These are phyloP conservation scores for Drosophila quadrilineata DNA, from an alignment of 1,140 invertebrate genomes.

Conservation along the genomic window DNA sequence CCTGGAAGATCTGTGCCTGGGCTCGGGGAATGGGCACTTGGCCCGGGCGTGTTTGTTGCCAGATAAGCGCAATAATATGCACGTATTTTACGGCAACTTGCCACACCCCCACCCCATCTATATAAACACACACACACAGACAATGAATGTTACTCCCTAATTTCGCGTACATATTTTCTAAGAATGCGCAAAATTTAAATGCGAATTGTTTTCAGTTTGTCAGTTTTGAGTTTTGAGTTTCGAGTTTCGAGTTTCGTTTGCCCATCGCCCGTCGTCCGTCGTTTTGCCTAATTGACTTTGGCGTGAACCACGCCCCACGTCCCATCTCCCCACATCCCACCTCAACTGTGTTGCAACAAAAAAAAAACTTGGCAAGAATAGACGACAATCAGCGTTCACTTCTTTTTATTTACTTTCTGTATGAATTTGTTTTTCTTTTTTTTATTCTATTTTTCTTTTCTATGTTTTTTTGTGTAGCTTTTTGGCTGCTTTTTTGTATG, in stretches of 20 bases:
- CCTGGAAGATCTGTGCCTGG: slow-evolving; percentile 12
- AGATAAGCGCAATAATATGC: slow-evolving; percentile 78
- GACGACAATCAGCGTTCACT: slow-evolving; percentile 70
- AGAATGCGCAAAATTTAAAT: slow-evolving; percentile 77
- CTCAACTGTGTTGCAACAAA: slow-evolving; percentile 10
- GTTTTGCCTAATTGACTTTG: slow-evolving; percentile 77
- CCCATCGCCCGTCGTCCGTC: no score
- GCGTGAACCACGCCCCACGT: slow-evolving; percentile 27
- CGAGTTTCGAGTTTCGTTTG: no score
- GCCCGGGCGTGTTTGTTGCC: slow-evolving; percentile 67
- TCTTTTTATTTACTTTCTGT: no score
- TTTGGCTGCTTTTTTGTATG: slow-evolving; percentile 61
- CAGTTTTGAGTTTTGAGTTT: no score
- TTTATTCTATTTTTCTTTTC: slow-evolving; percentile 44
- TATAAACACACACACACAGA: no score
- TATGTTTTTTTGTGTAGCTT: slow-evolving; percentile 50
- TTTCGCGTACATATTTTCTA: slow-evolving; percentile 43
- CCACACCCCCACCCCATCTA: background rate
- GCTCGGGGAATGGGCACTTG: slow-evolving; percentile 49
- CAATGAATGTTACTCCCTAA: slow-evolving; percentile 1
- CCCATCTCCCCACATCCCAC: background rate
- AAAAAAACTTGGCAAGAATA: slow-evolving; percentile 65
- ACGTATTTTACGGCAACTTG: slow-evolving; percentile 66
- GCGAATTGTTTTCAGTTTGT: slow-evolving; percentile 78
- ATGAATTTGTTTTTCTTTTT: no score